Evolutionary conservation across 2,797 vertebrate genomes (phyloP).

Genomic region (Notamacropus eugenii): DNA sequence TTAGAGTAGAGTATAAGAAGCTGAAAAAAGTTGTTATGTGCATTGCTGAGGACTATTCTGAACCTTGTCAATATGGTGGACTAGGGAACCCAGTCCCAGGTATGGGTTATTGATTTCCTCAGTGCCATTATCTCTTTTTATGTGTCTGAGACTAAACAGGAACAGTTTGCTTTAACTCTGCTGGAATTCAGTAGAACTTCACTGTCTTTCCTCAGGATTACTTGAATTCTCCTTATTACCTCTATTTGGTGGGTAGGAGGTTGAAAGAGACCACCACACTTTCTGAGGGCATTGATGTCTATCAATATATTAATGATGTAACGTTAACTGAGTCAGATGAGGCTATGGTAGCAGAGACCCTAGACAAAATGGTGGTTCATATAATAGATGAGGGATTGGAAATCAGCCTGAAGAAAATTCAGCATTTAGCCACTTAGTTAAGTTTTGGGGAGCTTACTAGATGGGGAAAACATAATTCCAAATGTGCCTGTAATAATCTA

Average conservation of each 20-base stretch:
- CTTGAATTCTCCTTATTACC: neutral
- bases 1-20: neutral
- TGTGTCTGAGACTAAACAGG: neutral
- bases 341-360: neutral
- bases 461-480: neutral
- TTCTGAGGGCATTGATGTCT: neutral
- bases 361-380: neutral
- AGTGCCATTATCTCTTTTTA: neutral
- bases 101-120: neutral
- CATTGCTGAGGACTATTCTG: neutral
- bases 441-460: neutral
- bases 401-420: neutral
- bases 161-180: neutral
- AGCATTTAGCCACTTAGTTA: neutral
- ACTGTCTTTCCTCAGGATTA: neutral
- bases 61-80: neutral
- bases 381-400: neutral
- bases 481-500: neutral
- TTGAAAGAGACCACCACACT: neutral
- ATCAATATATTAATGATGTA: neutral
- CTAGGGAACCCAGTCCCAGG: neutral
- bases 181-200: neutral
- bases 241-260: neutral
- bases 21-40: neutral
- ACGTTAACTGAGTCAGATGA: neutral